Base-by-base conservation (phyloP, 2,797 vertebrate species). In the Nyctalus aviator region DNA sequence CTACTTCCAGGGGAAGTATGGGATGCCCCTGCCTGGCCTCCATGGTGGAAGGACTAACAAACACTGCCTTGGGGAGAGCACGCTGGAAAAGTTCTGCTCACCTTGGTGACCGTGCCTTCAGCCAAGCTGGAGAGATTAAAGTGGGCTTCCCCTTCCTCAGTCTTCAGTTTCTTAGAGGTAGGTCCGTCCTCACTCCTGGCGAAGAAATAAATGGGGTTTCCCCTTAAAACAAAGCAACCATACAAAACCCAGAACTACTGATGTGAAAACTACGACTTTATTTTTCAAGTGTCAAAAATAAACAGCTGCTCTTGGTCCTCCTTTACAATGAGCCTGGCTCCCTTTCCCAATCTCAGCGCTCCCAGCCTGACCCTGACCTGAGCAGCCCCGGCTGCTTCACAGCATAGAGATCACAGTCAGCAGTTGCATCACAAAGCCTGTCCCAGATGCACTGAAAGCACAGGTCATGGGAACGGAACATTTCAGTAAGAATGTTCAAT, bases 61-160 rank as follows among this genome's bases (percentile, higher is more conserved):
- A 81, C 41, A 78, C 0, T 23, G 6, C 14, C n/a, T 75, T 5
- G 11, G 32, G 5, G 32, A 8, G 21, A 35, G n/a, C 30, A 37
- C 37, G 32, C 3, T 14, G 15, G 55, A 64, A 82, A 94, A 93
- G 88, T 59, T 53, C 86, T 84, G 94, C 99, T 99, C 98, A 99
- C 99, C 92, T 98, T 98, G 55, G 99, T 99, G 95, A 99, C 75
- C 7, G 75, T 98, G 97, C 99, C 99, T 97, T 99, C 99, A 4
- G 99, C 97, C 94, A 99, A 98, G 95, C 98, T 97, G 11, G 98
- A 97, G 88, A 99, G 88, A 94, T 97, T 99, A 91, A 98, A 99
- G 69, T 97, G 44, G 8, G 15, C 98, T 25, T 98, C 99, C 8
- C 98, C 98, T 73, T 99, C 98, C 10, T 99, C 99, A 84, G 78